phyloP scores from a whole-genome alignment of 2,797 vertebrate species.

The Aselliscus stoliczkanus region DNA sequence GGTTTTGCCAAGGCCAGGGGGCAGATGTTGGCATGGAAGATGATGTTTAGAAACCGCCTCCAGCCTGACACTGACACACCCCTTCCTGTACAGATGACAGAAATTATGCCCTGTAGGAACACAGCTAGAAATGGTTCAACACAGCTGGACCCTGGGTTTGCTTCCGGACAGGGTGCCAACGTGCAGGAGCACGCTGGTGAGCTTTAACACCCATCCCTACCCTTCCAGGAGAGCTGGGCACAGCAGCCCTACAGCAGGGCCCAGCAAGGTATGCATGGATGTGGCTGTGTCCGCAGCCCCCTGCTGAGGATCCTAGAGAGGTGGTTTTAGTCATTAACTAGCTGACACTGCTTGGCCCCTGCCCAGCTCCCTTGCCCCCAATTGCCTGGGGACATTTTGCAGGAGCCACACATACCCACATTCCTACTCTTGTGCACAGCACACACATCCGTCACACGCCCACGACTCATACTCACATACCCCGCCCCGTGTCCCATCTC shows the following conservation, averaged over 20 bases:
- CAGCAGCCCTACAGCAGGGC: not conserved
- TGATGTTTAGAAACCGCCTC: not conserved
- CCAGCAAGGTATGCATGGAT: not conserved
- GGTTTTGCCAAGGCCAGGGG: conserved; percentile 21
- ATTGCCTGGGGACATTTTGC: not conserved
- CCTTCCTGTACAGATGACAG: not conserved
- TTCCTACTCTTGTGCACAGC: rapidly evolving
- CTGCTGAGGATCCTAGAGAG: not conserved
- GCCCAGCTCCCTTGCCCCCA: not conserved
- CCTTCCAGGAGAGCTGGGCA: not conserved
- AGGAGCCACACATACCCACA: not conserved
- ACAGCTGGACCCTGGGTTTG: not conserved
- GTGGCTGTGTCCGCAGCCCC: no score
- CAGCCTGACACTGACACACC: not conserved
- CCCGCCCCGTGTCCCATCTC: not conserved
- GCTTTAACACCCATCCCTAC: not conserved
- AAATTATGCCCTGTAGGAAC: not conserved
- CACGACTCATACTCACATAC: no score
- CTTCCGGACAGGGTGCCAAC: not conserved
- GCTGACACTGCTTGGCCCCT: not conserved
- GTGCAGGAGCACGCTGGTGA: not conserved
- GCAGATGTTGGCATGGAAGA: conserved; percentile 29
- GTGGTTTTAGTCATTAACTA: not conserved
- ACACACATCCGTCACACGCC: not conserved
- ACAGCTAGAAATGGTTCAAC: not conserved